phyloP scores from a whole-genome alignment of 2,797 vertebrate species.

The Lateolabrax maculatus region DNA sequence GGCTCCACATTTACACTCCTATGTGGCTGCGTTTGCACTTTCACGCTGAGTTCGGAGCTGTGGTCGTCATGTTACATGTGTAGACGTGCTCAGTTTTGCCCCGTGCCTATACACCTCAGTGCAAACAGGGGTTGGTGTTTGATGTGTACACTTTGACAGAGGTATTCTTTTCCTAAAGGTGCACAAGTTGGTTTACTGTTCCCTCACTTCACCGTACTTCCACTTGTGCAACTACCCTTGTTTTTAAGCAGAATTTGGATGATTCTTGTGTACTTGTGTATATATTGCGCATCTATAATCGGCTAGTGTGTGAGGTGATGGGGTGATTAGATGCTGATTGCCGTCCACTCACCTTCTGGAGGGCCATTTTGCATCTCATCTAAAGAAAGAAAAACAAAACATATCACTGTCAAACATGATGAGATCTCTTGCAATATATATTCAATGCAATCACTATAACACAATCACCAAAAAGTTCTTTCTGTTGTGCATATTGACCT shows the following conservation, averaged over 20 bases:
- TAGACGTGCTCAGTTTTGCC: constrained; percentile 9
- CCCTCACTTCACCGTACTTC: not conserved
- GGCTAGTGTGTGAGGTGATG: constrained; percentile 38
- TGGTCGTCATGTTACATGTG: constrained; percentile 28
- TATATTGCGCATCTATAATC: constrained; percentile 12
- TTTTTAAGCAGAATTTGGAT: not conserved
- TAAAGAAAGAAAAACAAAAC: constrained; percentile 71
- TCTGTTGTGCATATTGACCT: constrained; percentile 21
- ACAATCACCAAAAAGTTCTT: constrained; percentile 5
- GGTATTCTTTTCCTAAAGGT: not conserved
- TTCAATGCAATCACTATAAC: constrained; percentile 10
- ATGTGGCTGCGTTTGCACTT: constrained; percentile 64
- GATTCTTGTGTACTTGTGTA: not conserved
- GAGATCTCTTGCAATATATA: not conserved
- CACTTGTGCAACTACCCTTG: not conserved
- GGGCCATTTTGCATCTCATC: constrained; percentile 81
- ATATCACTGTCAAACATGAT: constrained; percentile 36
- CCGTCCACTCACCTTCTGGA: constrained; percentile 85
- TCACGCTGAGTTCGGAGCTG: constrained; percentile 41
- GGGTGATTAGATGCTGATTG: constrained; percentile 29
- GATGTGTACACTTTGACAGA: not conserved
- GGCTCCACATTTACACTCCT: constrained; percentile 70
- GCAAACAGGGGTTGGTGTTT: constrained; percentile 4
- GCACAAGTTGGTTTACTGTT: not conserved
- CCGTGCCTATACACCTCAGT: not conserved